These are phyloP conservation scores for Drosophila pseudoobscura DNA, from an alignment of 1,140 invertebrate species.

Conservation along the genomic window DNA sequence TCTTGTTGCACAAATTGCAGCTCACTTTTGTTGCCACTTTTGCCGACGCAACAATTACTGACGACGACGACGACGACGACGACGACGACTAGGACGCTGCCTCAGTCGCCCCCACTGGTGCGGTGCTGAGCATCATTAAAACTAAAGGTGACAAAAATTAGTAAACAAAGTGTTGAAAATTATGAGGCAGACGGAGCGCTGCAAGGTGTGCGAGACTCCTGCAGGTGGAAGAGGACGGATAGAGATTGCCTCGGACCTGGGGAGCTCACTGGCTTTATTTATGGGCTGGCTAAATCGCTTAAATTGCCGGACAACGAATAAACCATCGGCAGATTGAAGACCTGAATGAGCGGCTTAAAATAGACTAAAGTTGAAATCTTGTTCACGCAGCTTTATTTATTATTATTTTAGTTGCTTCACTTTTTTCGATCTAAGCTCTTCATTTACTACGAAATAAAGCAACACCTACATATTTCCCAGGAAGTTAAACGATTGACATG, in stretches of 20 bases:
- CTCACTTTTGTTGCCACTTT: conserved; percentile 59
- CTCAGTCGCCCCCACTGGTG: neutral
- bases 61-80: conserved; percentile 25
- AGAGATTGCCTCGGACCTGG: neutral
- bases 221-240: conserved; percentile 37
- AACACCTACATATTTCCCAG: too few relatives aligned
- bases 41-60: conserved; percentile 67
- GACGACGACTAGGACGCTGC: conserved; percentile 5
- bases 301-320: conserved; percentile 35
- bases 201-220: conserved; percentile 39
- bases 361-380: conserved; percentile 51
- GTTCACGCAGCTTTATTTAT: conserved; percentile 1
- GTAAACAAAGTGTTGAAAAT: conserved; percentile 81
- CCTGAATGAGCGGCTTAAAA: conserved; percentile 10
- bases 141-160: conserved; percentile 81
- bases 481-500: neutral
- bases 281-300: conserved; percentile 37
- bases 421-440: too few relatives aligned
- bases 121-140: conserved; percentile 73
- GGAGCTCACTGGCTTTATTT: conserved; percentile 15
- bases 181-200: conserved; percentile 61
- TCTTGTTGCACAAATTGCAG: conserved; percentile 73
- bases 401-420: neutral
- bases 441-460: too few relatives aligned
- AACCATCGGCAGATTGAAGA: conserved; percentile 27